These are phyloP conservation scores for Phylloscopus whistleri DNA, from an alignment of 2,113 vertebrate genomes.

Conservation along the genomic window DNA sequence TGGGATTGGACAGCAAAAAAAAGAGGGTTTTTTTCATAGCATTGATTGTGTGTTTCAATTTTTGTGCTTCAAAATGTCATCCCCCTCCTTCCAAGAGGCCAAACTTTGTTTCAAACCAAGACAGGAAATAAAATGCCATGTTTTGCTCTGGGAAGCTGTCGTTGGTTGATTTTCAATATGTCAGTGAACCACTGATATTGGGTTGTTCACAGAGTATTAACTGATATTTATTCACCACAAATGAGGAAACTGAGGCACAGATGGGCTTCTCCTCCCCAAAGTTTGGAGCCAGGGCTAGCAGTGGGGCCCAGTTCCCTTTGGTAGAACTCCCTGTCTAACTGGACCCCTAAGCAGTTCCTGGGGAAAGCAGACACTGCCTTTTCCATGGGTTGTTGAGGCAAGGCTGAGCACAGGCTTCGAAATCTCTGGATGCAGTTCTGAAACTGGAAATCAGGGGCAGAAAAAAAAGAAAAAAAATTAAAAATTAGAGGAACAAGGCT, in stretches of 20 bases:
- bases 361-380: accelerated
- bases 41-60: not conserved
- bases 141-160: not conserved
- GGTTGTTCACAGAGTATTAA: not conserved
- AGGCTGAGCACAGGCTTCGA: not conserved
- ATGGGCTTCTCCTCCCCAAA: not conserved
- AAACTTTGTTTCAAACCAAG: not conserved
- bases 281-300: not conserved
- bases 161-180: not conserved
- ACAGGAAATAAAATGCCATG: not conserved
- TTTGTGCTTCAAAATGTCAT: not conserved
- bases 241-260: not conserved
- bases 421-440: not conserved
- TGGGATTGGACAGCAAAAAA: not conserved
- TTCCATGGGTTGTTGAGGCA: not conserved
- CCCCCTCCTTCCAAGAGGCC: not conserved
- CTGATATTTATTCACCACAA: not conserved
- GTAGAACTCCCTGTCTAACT: not conserved
- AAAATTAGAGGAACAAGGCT: not conserved
- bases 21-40: not conserved
- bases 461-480: accelerated
- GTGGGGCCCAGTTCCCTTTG: not conserved
- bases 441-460: accelerated
- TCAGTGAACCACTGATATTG: not conserved
- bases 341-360: not conserved